Percentiles rank a stretch among this genome's conserved stretches.
phyloP scores from a whole-genome alignment of 2,888 invertebrate genomes.

The Pecten maximus region DNA sequence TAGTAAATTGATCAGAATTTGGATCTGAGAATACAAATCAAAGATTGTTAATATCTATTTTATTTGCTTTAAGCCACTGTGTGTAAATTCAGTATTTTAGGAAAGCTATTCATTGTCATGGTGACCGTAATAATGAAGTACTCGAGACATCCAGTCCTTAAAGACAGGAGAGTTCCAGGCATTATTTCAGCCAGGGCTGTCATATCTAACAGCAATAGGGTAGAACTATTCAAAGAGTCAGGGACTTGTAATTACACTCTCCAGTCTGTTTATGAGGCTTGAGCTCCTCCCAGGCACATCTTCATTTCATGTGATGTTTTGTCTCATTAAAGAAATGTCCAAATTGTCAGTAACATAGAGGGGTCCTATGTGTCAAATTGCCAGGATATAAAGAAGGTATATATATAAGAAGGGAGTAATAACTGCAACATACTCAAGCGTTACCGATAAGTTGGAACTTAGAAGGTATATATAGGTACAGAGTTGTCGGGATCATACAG shows the following conservation, averaged over 20 bases:
- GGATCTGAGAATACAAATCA: background rate
- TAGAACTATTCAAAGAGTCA: background rate
- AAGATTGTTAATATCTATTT: background rate
- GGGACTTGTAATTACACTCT: background rate
- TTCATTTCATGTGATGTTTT: background rate
- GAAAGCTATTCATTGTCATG: slow-evolving; percentile 6
- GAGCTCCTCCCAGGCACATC: background rate
- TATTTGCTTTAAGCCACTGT: background rate
- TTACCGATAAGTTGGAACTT: no score
- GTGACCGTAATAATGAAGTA: background rate
- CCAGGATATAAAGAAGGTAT: background rate
- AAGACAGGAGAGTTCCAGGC: slow-evolving; percentile 9
- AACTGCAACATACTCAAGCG: no score
- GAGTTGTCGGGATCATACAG: background rate
- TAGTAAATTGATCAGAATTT: background rate
- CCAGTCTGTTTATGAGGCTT: background rate
- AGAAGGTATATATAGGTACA: background rate
- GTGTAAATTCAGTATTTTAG: slow-evolving; percentile 5
- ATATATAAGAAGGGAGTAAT: no score
- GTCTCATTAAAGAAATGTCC: slow-evolving; percentile 7
- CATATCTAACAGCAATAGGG: background rate
- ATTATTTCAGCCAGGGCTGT: background rate
- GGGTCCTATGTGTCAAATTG: background rate
- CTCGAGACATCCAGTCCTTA: background rate
- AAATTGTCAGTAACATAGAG: background rate